Evolutionary conservation across 2,888 invertebrate genomes (phyloP).

Genomic region (Eupithecia exiguata): DNA sequence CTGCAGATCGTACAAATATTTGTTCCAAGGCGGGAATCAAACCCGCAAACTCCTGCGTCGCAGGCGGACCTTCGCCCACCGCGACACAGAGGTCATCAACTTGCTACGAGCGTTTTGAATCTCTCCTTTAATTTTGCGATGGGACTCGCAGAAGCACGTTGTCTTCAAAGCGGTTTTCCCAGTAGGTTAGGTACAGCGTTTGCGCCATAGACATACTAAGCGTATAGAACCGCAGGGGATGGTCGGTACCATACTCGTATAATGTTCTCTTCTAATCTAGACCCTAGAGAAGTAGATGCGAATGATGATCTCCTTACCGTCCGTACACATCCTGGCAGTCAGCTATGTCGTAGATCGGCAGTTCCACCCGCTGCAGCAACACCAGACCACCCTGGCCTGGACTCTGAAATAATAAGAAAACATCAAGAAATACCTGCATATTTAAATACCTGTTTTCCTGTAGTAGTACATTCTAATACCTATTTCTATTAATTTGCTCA

Average conservation of each 20-base stretch:
- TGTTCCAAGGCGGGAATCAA: too few species aligned
- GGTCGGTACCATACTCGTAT: background rate
- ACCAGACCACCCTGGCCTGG: conserved; percentile 63
- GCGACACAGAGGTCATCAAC: too few species aligned
- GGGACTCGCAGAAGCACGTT: background rate
- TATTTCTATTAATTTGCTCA: background rate
- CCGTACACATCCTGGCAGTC: conserved; percentile 76
- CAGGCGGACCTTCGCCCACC: too few species aligned
- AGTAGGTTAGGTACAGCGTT: background rate
- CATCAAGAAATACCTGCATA: background rate
- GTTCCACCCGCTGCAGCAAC: conserved; percentile 66
- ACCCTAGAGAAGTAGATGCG: background rate
- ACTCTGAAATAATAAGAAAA: background rate
- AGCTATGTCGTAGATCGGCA: conserved; percentile 70
- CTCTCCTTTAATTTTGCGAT: background rate
- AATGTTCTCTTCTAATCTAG: background rate
- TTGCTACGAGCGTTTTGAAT: too few species aligned
- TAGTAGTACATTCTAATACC: background rate
- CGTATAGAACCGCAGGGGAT: background rate
- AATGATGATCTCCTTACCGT: conserved; percentile 49
- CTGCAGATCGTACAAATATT: too few species aligned
- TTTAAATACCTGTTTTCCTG: background rate
- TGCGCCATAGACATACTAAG: background rate
- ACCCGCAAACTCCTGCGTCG: too few species aligned
- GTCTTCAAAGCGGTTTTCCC: background rate